A percentile compares a stretch with the other conserved stretches of the same genome.
Conservation (phyloP, 1,140 invertebrate species). For the Sycobia sp. region DNA sequence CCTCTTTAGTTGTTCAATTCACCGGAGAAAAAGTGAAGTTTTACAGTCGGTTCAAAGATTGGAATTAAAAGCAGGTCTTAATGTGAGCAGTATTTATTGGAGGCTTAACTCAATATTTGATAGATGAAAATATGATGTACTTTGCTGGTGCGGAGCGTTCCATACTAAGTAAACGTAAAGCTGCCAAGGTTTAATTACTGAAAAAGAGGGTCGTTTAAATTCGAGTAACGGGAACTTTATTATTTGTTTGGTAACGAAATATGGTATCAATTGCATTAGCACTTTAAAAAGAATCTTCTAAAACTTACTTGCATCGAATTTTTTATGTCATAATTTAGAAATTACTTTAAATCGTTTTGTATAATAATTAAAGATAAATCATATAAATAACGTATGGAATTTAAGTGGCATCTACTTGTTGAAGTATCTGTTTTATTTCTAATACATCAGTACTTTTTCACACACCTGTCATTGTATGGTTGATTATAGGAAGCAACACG, state of each 20-base stretch:
- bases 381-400: too few relatives aligned
- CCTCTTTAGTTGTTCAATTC: conserved; percentile 25
- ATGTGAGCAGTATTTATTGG: conserved; percentile 28
- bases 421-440: too few relatives aligned
- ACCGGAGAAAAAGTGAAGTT: conserved; percentile 29
- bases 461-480: too few relatives aligned
- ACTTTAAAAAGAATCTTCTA: neutral
- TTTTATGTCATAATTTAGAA: neutral
- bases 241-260: conserved; percentile 12
- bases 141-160: neutral
- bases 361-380: too few relatives aligned
- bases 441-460: too few relatives aligned
- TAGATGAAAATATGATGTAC: conserved; percentile 33
- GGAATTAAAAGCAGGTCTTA: conserved; percentile 34
- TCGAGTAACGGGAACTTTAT: conserved; percentile 35
- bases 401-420: too few relatives aligned
- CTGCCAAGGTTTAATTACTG: conserved; percentile 25
- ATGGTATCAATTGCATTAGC: neutral
- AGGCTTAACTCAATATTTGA: conserved; percentile 34
- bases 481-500: too few relatives aligned
- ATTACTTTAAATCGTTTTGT: too few relatives aligned
- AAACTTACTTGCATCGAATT: neutral
- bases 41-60: conserved; percentile 20
- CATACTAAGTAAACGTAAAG: conserved; percentile 4
- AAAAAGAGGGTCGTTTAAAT: conserved; percentile 24